A percentile compares a stretch with the other conserved stretches of the same genome.
Conservation (phyloP, 2,113 vertebrate species). For the Sitta europaea region DNA sequence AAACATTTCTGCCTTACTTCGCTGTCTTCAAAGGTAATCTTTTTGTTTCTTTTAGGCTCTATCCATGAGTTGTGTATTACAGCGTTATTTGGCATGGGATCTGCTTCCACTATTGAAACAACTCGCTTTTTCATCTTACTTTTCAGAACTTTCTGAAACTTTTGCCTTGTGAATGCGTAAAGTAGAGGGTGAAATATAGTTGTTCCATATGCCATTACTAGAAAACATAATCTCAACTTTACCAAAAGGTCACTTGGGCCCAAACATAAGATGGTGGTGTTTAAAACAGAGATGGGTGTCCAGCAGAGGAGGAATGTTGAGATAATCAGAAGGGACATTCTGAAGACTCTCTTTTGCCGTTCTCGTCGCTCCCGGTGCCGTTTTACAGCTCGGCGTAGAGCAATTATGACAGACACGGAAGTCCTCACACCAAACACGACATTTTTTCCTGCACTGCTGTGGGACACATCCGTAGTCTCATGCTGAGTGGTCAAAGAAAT, state of each 20-base stretch:
- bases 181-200: conserved; percentile 96
- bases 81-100: conserved; percentile 92
- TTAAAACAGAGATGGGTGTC: conserved; percentile 96
- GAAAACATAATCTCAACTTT: conserved; percentile 92
- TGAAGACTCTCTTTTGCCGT: conserved; percentile 93
- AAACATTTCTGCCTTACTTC: conserved; percentile 90
- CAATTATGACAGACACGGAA: conserved; percentile 97
- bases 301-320: conserved; percentile 98
- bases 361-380: conserved; percentile 94
- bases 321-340: conserved; percentile 96
- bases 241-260: conserved; percentile 92
- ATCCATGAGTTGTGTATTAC: conserved; percentile 99
- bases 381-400: conserved; percentile 91
- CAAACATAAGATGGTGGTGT: conserved; percentile 92
- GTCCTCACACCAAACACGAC: conserved; percentile 92
- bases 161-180: conserved; percentile 97
- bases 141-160: conserved; percentile 98
- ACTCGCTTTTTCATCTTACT: conserved; percentile 99
- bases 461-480: conserved; percentile 82
- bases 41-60: conserved; percentile 95
- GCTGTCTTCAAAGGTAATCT: conserved; percentile 89
- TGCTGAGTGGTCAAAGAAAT: conserved; percentile 89
- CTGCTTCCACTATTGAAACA: conserved; percentile 96
- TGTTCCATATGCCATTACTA: conserved; percentile 98
- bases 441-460: conserved; percentile 83